Evolutionary conservation across 2,113 vertebrate species (phyloP).

Genomic region (Tachysurus fulvidraco): DNA sequence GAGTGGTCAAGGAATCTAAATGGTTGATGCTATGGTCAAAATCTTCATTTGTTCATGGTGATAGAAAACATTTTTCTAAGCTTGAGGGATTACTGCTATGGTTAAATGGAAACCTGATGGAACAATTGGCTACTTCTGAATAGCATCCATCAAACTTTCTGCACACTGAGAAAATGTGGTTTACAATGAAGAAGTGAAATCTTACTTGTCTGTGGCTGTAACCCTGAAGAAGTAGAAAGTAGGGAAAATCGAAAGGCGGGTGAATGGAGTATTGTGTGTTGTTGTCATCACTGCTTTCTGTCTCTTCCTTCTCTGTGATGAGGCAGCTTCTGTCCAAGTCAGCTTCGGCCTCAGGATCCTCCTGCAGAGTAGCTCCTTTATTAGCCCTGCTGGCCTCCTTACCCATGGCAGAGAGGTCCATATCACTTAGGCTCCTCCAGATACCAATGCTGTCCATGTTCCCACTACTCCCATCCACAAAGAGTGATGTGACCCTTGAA

Average conservation of each 20-base stretch:
- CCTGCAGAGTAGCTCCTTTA: conserved; percentile 47
- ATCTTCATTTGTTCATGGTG: neutral
- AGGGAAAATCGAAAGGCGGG: conserved; percentile 75
- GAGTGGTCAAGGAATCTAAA: neutral
- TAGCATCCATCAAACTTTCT: neutral
- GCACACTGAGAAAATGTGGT: neutral
- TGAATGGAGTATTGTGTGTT: conserved; percentile 75
- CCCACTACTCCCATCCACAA: conserved; percentile 67
- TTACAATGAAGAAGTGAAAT: neutral
- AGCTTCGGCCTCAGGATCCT: conserved; percentile 64
- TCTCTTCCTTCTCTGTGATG: conserved; percentile 75
- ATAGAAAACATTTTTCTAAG: neutral
- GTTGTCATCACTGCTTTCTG: conserved; percentile 76
- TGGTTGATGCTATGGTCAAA: neutral
- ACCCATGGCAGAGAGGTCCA: conserved; percentile 69
- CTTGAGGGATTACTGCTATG: neutral
- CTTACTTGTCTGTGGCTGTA: conserved; percentile 69
- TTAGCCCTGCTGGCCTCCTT: conserved; percentile 60
- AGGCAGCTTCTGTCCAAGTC: conserved; percentile 68
- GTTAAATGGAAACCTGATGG: neutral
- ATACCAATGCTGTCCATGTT: conserved; percentile 61
- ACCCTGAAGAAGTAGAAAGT: conserved; percentile 78
- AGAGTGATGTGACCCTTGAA: conserved; percentile 72
- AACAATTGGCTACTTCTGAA: conserved; percentile 7
- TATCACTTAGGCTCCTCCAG: conserved; percentile 78